Conservation (phyloP, 2,797 vertebrate genomes). For the Steatocranus sp. region DNA sequence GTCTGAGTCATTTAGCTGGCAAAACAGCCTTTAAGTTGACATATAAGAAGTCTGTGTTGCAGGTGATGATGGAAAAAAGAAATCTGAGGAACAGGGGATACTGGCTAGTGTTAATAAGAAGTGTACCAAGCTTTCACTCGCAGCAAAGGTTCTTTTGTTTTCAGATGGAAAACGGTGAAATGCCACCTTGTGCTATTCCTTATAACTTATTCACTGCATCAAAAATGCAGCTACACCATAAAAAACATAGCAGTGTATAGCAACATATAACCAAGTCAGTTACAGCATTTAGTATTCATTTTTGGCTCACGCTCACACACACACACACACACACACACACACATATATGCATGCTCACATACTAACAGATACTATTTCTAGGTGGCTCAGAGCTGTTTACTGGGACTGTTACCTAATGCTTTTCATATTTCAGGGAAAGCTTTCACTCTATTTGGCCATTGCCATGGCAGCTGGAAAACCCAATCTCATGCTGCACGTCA, state of each 20-base stretch:
- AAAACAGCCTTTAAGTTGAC: conserved; percentile 20
- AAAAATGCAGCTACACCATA: neutral
- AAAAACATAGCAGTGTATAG: neutral
- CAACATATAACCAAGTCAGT: neutral
- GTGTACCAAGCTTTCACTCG: neutral
- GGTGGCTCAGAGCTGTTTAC: neutral
- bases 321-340: neutral
- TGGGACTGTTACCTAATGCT: neutral
- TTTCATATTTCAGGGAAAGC: neutral
- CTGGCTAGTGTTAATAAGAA: conserved; percentile 5
- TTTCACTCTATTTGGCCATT: neutral
- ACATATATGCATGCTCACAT: neutral
- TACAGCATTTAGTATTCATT: neutral
- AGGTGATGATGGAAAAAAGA: conserved; percentile 27
- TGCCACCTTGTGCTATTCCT: neutral
- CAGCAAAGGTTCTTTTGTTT: neutral
- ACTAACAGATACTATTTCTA: neutral
- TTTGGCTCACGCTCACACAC: neutral
- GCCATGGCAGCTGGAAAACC: conserved; percentile 6
- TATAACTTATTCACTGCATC: neutral
- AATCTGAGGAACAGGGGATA: conserved; percentile 9
- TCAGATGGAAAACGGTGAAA: neutral
- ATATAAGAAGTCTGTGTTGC: conserved; percentile 8
- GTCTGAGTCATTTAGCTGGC: conserved; percentile 27
- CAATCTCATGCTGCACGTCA: neutral